Base-by-base conservation (phyloP, 23 tunicate genomes). In the Clavelina lepadiformis region DNA sequence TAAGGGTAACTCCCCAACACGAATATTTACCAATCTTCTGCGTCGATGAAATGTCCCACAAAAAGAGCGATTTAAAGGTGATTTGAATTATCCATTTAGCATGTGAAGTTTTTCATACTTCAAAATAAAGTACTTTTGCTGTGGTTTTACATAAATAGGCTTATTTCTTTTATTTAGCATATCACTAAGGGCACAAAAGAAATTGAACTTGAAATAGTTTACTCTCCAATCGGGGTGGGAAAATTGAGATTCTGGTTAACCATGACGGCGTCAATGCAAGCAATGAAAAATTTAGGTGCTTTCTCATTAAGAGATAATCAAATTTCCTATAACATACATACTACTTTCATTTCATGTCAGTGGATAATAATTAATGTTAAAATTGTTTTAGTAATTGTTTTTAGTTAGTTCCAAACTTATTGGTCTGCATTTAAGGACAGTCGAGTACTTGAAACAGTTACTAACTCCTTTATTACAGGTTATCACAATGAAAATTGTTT, bases 181-280 rank as follows among this genome's bases (percentile, higher is more conserved):
- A 69, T 91, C 41, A 67, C 82, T 21, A 59, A 66, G 33, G 69
- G 77, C 47, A 71, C 65, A 20, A 65, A 71, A 21, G 44, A 55
- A 29, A 67, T 72, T 49, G 30, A 63, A 6, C 44, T 91, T 20
- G 46, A 35, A 15, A 54, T 91, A 2, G 46, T 50, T 3, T 91
- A 91, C 51, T 67, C 80, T 28, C 86, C 98, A 0, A 73, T 91
- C 28, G 52, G 79, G 6, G 49, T 91, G 13, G 98, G 98, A 51
- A 91, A 91, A 65, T 37, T 91, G 76, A 59, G 98, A 49, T 44
- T 91, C 3, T 82, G 91, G 98, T 41, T 64, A 15, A 82, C 65
- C 24, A 35, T 91, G 41, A 51, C 69, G 0, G 31, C 49, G 19
- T 50, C 87, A 7, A 60, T 88, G 73, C 23, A 61, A 7, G 33